These are phyloP conservation scores for Leptopilina drosophilae DNA, from an alignment of 2,888 invertebrate species.

Conservation along the genomic window DNA sequence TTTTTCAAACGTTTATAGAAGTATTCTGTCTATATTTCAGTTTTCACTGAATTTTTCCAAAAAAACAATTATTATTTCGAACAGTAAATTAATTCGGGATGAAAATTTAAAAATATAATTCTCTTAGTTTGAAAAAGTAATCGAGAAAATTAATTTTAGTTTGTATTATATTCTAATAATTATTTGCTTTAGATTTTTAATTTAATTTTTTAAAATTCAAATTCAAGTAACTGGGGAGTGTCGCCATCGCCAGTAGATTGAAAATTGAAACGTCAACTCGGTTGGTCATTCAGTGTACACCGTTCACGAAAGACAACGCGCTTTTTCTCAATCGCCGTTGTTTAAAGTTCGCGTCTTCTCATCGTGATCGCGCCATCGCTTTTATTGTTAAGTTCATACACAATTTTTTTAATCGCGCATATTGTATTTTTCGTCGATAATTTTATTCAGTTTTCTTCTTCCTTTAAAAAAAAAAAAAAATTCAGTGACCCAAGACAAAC, in stretches of 20 bases:
- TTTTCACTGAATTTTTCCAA: no score
- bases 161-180: no score
- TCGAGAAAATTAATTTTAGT: no score
- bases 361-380: background rate
- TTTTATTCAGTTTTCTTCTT: background rate
- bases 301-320: constrained; percentile 1
- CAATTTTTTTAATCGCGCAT: background rate
- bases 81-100: no score
- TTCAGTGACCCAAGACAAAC: background rate
- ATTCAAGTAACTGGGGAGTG: background rate
- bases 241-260: constrained; percentile 5
- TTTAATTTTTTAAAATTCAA: no score
- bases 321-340: constrained; percentile 10
- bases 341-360: constrained; percentile 21
- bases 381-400: constrained; percentile 9
- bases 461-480: background rate
- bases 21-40: no score
- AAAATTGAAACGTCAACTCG: background rate
- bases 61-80: no score
- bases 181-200: no score
- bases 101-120: no score
- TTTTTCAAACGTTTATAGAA: no score
- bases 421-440: background rate
- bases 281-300: constrained; percentile 10
- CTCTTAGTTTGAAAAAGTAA: no score